Base-by-base conservation (phyloP, 1,140 invertebrate species). In the Drosophila nikananu region DNA sequence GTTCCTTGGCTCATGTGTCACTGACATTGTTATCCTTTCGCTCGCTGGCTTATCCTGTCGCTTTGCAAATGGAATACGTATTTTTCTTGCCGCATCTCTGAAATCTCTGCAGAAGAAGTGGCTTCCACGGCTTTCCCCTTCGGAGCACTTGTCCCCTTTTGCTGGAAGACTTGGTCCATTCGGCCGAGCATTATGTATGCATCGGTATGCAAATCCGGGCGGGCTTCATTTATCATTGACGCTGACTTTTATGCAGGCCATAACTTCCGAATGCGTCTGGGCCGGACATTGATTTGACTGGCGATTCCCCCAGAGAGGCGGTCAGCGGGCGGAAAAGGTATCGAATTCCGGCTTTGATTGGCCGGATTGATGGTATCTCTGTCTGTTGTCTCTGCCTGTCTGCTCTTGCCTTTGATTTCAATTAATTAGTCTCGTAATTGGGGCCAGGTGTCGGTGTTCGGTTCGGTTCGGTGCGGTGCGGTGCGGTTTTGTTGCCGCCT, bases 21-120 rank as follows among this genome's bases (percentile, higher is more conserved):
- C 63, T 83, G 78, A 81, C 81, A 84, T 75, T 84, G 81, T 89
- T 89, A 89, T 89, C 86, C 81, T 84, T 89, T 89, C 84, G 77
- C 77, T 80, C 55, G 80, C 61, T 89, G 76, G 73, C 83, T 87
- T 87, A 86, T 77, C 74, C 54, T 75, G 86, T 89, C 78, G 64
- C 70, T 44, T 72, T 65, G 67, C 63, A 81, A 90, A 90, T 84
- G 74, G 70, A 79, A 89, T 83, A 72, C 70, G 70, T 67, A 75
- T 71, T 68, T 55, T 61, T 51, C 57, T 52, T 67, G 55, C 21
- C 27, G 37, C 77, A 41, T 67, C 58, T 49, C 63, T 52, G 48
- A 62, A 86, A 66, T 81, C 63, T 65, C 46, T n/a, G 59, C 59
- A 63, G 54, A 59, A 61, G 64, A 68, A 72, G 65, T 72, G 68